Percentiles rank a stretch among this genome's conserved stretches.
Evolutionary conservation across 2,113 vertebrate species (phyloP).

Genomic region (Cichladusa arquata): DNA sequence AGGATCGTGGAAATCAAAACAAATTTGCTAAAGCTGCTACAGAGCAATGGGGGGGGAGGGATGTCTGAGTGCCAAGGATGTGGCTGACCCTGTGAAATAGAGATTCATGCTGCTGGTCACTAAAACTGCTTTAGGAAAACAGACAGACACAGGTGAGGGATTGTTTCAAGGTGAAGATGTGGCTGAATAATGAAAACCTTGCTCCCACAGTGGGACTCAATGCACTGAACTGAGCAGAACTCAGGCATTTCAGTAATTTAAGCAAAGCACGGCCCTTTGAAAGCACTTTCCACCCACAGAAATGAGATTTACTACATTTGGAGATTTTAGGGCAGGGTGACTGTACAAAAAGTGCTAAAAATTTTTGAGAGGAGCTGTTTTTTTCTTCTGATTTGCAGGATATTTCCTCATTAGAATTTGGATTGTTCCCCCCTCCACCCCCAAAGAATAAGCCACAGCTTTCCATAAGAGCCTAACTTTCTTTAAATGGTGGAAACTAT

Average conservation of each 20-base stretch:
- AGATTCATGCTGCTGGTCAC: background rate
- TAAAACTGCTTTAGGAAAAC: background rate
- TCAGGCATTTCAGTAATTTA: background rate
- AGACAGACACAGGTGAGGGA: background rate
- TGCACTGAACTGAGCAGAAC: background rate
- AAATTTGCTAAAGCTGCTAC: background rate
- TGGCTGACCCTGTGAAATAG: background rate
- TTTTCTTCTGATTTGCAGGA: background rate
- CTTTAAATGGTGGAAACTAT: background rate
- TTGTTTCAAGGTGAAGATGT: background rate
- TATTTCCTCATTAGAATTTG: background rate
- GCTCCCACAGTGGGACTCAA: background rate
- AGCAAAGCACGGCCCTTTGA: background rate
- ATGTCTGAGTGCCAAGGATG: background rate
- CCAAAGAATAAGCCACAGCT: background rate
- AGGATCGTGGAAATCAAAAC: background rate
- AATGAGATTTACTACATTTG: background rate
- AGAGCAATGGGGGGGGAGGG: background rate
- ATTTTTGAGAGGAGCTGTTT: accelerated
- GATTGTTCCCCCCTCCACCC: background rate
- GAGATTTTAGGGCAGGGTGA: background rate
- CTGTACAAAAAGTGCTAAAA: background rate
- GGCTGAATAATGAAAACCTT: background rate
- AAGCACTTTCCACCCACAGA: background rate
- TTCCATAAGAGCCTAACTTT: background rate